Conservation (phyloP, 2,113 vertebrate genomes). For the Rousettus leschenaultii region DNA sequence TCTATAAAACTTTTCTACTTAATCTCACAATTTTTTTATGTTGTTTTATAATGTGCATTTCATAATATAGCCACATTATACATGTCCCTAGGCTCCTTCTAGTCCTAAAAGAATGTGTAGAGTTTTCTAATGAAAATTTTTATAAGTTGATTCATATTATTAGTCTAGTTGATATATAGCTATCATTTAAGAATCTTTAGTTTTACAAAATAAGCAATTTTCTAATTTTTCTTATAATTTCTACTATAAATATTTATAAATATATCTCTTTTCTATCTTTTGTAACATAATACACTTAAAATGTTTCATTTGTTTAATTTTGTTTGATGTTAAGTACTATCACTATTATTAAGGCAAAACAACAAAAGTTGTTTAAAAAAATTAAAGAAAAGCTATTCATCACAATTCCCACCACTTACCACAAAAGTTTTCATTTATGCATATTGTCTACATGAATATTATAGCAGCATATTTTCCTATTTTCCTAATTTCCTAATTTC, state of each 20-base stretch:
- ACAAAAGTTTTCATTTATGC: neutral
- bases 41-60: slow-evolving; percentile 36
- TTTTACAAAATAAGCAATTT: slow-evolving; percentile 34
- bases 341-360: neutral
- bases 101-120: neutral
- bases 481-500: too few relatives aligned
- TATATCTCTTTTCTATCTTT: neutral
- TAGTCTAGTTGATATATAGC: neutral
- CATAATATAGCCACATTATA: neutral
- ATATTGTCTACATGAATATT: neutral
- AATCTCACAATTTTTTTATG: slow-evolving; percentile 25
- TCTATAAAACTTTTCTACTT: slow-evolving; percentile 21
- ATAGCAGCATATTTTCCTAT: neutral
- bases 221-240: slow-evolving; percentile 41
- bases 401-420: neutral
- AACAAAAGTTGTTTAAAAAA: neutral
- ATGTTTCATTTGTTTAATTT: slow-evolving; percentile 21
- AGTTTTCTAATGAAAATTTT: neutral
- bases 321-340: slow-evolving; percentile 1
- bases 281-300: neutral
- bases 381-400: neutral
- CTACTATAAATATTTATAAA: neutral
- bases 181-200: neutral
- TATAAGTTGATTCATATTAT: neutral
- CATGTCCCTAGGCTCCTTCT: neutral